Evolutionary conservation across 2,888 invertebrate species (phyloP).

Genomic region (Stenchaetothrips biformis): DNA sequence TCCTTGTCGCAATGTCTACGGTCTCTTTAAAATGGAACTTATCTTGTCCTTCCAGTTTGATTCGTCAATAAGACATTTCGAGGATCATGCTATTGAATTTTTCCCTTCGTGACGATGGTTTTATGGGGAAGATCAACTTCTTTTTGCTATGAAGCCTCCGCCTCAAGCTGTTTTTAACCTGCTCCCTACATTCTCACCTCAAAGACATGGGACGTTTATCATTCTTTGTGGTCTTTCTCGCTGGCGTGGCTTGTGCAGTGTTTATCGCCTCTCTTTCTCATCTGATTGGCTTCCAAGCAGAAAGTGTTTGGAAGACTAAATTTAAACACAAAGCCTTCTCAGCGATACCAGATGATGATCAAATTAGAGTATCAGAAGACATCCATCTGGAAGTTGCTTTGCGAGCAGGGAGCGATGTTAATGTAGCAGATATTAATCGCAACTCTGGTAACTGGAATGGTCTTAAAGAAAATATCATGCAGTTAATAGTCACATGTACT

Average conservation of each 20-base stretch:
- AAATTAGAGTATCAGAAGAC: constrained; percentile 1
- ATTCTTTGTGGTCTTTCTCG: background rate
- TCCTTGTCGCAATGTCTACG: no score
- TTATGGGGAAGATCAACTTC: no score
- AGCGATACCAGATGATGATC: constrained; percentile 7
- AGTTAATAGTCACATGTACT: no score
- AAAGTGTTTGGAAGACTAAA: constrained; percentile 1
- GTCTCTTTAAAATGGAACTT: no score
- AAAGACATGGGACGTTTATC: background rate
- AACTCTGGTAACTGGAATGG: background rate
- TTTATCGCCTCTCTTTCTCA: background rate
- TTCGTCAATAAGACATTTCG: no score
- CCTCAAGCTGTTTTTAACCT: background rate
- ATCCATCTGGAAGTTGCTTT: constrained; percentile 7
- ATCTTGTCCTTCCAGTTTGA: no score
- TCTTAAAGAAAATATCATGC: no score
- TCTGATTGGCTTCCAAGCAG: background rate
- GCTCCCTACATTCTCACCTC: background rate
- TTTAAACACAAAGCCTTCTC: background rate
- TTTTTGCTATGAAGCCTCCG: no score
- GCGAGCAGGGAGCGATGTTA: background rate
- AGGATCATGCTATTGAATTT: no score
- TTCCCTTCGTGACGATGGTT: no score
- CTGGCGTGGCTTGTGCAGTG: background rate
- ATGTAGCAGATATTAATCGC: background rate